Conservation (phyloP, 2,113 vertebrate genomes). For the Psilopsiagon aurifrons region DNA sequence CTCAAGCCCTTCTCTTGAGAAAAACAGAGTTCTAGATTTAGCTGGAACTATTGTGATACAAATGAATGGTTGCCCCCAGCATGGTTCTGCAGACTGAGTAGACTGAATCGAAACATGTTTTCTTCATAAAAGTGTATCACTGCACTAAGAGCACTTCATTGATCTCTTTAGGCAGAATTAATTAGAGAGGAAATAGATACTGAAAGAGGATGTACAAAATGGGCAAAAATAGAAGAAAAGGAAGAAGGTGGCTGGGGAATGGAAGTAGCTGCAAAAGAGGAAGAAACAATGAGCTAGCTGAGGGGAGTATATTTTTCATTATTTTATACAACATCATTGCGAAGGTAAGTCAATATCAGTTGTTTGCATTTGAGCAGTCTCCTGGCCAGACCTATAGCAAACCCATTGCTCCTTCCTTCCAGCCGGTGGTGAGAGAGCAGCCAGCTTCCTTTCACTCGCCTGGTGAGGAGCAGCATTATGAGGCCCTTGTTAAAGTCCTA, state of each 20-base stretch:
- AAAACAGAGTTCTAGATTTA: not conserved
- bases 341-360: not conserved
- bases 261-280: not conserved
- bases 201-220: not conserved
- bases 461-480: rapidly evolving
- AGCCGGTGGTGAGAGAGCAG: not conserved
- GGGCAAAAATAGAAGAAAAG: not conserved
- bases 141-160: not conserved
- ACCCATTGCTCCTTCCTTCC: not conserved
- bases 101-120: not conserved
- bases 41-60: not conserved
- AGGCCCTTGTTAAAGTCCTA: not conserved
- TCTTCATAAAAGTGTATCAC: not conserved
- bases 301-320: not conserved
- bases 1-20: not conserved
- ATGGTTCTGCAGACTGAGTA: not conserved
- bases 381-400: not conserved
- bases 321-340: not conserved
- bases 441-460: not conserved
- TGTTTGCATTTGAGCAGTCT: not conserved
- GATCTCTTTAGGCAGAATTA: not conserved
- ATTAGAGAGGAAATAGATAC: not conserved
- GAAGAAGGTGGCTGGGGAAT: not conserved
- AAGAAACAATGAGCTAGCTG: not conserved
- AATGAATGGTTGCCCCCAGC: not conserved